phyloP scores from a whole-genome alignment of 2,113 vertebrate species.

The Microtus montanus region DNA sequence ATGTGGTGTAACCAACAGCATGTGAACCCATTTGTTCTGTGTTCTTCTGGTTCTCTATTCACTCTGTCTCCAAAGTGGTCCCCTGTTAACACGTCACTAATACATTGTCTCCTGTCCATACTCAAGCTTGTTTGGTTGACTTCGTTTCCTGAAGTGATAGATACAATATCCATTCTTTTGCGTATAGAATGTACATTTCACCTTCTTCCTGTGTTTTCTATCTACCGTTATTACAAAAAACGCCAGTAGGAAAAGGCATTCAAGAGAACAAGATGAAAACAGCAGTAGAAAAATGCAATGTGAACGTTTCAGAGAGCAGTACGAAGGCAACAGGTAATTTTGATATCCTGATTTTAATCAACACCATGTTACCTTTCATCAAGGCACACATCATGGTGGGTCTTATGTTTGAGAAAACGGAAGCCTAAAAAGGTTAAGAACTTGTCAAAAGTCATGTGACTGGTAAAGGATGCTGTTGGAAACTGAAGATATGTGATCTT shows the following conservation, averaged over 20 bases:
- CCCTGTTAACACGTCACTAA: not conserved
- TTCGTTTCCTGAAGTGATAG: not conserved
- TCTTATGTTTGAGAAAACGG: not conserved
- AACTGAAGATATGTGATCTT: not conserved
- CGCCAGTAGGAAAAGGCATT: not conserved
- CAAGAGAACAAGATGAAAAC: not conserved
- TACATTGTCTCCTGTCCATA: not conserved
- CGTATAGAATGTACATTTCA: not conserved
- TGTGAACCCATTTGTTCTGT: not conserved
- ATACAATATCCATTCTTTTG: not conserved
- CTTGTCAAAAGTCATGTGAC: too few species aligned
- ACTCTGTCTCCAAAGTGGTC: not conserved
- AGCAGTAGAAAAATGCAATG: not conserved
- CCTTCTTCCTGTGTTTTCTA: not conserved
- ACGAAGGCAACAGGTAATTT: conserved; percentile 34
- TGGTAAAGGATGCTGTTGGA: too few species aligned
- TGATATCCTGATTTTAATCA: not conserved
- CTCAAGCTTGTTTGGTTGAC: not conserved
- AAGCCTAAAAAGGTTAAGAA: not conserved
- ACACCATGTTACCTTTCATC: not conserved
- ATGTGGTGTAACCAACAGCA: too few species aligned
- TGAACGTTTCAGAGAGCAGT: not conserved
- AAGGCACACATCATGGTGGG: not conserved
- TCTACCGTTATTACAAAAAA: not conserved
- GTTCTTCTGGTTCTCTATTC: not conserved